Percentiles rank a stretch among this genome's conserved stretches.
These are phyloP conservation scores for Drosophila pseudotakahashii DNA, from an alignment of 2,888 invertebrate species.

Conservation along the genomic window DNA sequence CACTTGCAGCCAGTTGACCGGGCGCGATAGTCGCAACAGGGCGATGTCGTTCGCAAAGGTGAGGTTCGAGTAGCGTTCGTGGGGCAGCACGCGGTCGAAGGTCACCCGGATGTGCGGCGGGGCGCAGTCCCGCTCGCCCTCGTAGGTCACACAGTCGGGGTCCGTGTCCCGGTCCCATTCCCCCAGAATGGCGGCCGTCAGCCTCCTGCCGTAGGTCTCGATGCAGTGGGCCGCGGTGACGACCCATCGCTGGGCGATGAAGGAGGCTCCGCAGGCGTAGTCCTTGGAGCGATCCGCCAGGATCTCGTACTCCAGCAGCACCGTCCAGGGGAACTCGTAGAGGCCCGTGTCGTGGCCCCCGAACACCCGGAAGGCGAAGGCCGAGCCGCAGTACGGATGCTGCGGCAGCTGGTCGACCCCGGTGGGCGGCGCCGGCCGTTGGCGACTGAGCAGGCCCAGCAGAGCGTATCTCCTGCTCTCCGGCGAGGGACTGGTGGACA, in stretches of 20 bases:
- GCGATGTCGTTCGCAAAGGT: constrained; percentile 87
- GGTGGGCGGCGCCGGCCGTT: background rate
- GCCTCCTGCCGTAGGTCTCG: constrained; percentile 86
- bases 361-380: constrained; percentile 47
- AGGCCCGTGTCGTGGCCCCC: constrained; percentile 51
- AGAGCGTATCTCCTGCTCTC: background rate
- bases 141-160: constrained; percentile 85
- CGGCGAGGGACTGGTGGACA: background rate
- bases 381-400: constrained; percentile 59
- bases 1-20: constrained; percentile 84
- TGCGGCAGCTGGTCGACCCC: constrained; percentile 49
- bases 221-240: constrained; percentile 64
- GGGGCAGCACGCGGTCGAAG: constrained; percentile 87
- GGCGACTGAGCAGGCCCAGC: background rate
- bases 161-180: constrained; percentile 85
- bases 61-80: constrained; percentile 85
- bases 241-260: constrained; percentile 67
- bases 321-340: constrained; percentile 62
- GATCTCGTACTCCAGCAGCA: constrained; percentile 53
- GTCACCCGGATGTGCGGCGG: constrained; percentile 86
- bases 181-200: constrained; percentile 80
- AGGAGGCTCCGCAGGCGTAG: constrained; percentile 87
- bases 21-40: constrained; percentile 86
- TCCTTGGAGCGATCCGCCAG: constrained; percentile 84
- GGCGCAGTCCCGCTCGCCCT: constrained; percentile 85